Evolutionary conservation across 2,888 invertebrate species (phyloP).

Genomic region (Helobdella robusta): DNA sequence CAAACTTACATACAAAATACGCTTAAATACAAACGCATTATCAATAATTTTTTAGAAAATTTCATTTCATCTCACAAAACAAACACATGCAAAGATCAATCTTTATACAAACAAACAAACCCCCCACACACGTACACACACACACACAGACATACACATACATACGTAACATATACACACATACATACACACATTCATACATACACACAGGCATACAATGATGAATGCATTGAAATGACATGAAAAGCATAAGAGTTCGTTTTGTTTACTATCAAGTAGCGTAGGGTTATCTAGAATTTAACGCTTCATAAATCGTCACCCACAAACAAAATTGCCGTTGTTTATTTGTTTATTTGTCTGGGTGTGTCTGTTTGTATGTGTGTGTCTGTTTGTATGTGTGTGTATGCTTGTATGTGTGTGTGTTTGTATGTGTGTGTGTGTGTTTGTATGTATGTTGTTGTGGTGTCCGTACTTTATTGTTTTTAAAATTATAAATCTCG

Average conservation of each 20-base stretch:
- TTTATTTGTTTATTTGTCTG: background rate
- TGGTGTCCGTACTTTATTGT: too few relatives aligned
- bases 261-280: conserved; percentile 8
- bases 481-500: too few relatives aligned
- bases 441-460: background rate
- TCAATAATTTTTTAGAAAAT: too few relatives aligned
- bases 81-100: background rate
- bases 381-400: background rate
- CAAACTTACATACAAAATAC: too few relatives aligned
- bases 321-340: background rate
- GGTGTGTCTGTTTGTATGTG: background rate
- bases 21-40: too few relatives aligned
- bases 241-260: background rate
- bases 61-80: too few relatives aligned
- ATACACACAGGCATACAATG: conserved; percentile 1
- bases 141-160: conserved; percentile 6
- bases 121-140: conserved; percentile 7
- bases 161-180: background rate
- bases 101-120: background rate
- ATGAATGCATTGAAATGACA: background rate
- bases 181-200: conserved; percentile 3
- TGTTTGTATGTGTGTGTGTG: background rate
- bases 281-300: conserved; percentile 14
- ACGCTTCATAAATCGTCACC: conserved; percentile 17
- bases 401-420: background rate